Evolutionary conservation across 2,888 invertebrate species (phyloP).

Genomic region (Rhagonycha fulva): DNA sequence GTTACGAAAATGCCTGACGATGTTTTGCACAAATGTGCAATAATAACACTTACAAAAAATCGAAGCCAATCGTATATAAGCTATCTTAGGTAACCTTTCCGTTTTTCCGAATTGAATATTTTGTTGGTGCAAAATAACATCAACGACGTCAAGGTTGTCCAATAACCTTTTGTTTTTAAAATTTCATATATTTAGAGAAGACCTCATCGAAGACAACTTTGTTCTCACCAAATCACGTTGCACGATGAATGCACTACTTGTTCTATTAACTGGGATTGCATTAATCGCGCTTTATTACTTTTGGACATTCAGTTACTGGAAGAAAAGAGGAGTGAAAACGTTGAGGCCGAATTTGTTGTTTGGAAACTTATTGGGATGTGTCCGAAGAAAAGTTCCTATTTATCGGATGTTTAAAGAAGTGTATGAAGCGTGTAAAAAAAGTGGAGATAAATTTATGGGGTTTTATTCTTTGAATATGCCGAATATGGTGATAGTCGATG

Average conservation of each 20-base stretch:
- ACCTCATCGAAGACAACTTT: background rate
- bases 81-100: too few relatives aligned
- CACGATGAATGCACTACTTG: background rate
- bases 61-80: too few relatives aligned
- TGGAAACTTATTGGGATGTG: background rate
- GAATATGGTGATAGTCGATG: conserved; percentile 39
- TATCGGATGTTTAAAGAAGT: background rate
- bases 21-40: too few relatives aligned
- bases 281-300: background rate
- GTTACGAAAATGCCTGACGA: too few relatives aligned
- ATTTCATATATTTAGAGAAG: too few relatives aligned
- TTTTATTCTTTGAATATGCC: conserved; percentile 21
- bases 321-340: background rate
- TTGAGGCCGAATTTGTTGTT: background rate
- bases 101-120: too few relatives aligned
- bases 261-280: background rate
- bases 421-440: conserved; percentile 4
- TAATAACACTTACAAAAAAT: too few relatives aligned
- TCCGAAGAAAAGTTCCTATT: background rate
- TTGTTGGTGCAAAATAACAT: too few relatives aligned
- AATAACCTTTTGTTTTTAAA: too few relatives aligned
- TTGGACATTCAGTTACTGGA: background rate
- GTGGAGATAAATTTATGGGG: background rate
- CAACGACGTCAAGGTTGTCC: too few relatives aligned
- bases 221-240: background rate